Evolutionary conservation across 2,797 vertebrate genomes (phyloP), one percentile per base, ranked within the genome.

Genomic region (Synanceia verrucosa): DNA sequence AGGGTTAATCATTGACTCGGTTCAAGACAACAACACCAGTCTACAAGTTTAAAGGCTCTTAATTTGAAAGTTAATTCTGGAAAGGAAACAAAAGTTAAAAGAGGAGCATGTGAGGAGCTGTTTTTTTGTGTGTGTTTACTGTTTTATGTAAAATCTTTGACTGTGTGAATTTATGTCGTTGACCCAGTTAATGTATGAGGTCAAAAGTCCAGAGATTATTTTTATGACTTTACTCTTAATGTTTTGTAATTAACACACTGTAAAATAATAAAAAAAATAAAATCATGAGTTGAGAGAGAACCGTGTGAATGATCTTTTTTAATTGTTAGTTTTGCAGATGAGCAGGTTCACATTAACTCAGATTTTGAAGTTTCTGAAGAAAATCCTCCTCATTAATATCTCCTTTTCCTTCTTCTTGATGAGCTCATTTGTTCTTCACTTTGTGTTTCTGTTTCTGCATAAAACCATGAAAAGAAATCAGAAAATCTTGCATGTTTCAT

Each of bases 81-180:
- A 28, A 55, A 21, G 2, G 31, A 31, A 2, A 11, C 18, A 8
- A 52, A 5, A 36, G 3, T 21, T 0, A 47, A 23, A 10, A 5
- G 1, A 23, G 6, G n/a, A 1, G 1, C 11, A 2, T 19, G 2
- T n/a, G 19, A 10, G 3, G n/a, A 6, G 5, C 4, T 10, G 6
- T 65, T 43, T 43, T 4, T 43, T 43, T 43, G n/a, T 43, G 18
- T 53, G 26, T 50, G 13, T 33, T 6, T 37, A 9, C 37, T 39
- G 2, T 67, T 65, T 24, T 37, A 8, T 28, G n/a, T n/a, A n/a
- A 26, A 39, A 41, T 62, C 8, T 69, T 14, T 79, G 33, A 24
- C 44, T 52, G 31, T 62, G 55, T 71, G 12, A 14, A 14, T 37
- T 51, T 8, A 31, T n/a, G 13, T 28, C 33, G 3, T 16, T 21